Base-by-base conservation (phyloP, 2,113 vertebrate genomes). In the Mustela nigripes region DNA sequence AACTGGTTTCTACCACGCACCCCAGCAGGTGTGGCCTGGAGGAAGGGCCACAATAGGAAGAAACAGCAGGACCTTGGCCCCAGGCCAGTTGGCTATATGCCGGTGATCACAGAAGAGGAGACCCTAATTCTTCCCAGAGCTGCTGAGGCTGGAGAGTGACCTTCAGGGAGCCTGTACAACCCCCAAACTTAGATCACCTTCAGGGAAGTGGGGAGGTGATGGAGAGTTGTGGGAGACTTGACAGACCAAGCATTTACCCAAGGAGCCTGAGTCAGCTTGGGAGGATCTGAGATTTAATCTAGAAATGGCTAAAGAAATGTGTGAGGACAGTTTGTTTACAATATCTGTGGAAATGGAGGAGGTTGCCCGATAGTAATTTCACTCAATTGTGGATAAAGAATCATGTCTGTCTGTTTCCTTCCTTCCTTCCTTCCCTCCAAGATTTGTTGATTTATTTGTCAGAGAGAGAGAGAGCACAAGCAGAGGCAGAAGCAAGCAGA, bases 381-480 rank as follows among this genome's bases (percentile, higher is more conserved):
- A 39, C 71, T 83, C 50, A 53, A 1, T 81, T 95, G 31, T 39
- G 22, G 33, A 62, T 53, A 21, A 56, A 91, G 45, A 74, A 42
- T 28, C 2, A 24, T 14, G 1, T 53, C 14, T 53, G 4, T 53
- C 14, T 5, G 2, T 50, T 4, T 15, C 12, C 0, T 50, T 50
- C 48, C 48, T 48, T 48, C 11, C 48, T 48, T 50, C 50, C 50
- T 50, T 50, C 50, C 50, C 14, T 14, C 39, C 14, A 53, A 53
- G 14, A 16, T 67, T 67, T 33, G 33, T 16, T 65, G 14, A 31
- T 65, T 16, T 67, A 67, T 67, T 33, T 67, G 63, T 67, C 31
- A 33, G 63, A 33, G 63, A 65, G 63, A 39, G 39, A 65, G 11
- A 16, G 63, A 67, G 63, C 63, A 67, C 63, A 33, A 67, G 63